Evolutionary conservation across 37 sponge, comb jelly and placozoan species (phyloP).

Genomic region (Lycopodina hypogea): DNA sequence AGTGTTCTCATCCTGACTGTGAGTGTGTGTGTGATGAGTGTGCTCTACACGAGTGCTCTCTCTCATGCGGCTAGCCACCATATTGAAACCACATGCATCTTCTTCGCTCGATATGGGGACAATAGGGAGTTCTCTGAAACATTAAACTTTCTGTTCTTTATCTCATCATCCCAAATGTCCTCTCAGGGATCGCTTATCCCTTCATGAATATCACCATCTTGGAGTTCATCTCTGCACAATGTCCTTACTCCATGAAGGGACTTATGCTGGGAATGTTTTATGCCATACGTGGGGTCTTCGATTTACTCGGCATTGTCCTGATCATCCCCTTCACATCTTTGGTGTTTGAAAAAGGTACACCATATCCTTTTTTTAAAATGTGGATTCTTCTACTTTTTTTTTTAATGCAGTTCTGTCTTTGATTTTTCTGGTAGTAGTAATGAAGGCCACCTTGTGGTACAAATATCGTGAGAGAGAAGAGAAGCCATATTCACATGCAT

Average conservation of each 20-base stretch:
- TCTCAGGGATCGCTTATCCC: neutral
- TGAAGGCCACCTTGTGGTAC: neutral
- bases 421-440: neutral
- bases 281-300: neutral
- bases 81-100: neutral
- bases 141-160: neutral
- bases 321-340: neutral
- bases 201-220: neutral
- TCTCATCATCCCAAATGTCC: neutral
- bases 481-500: neutral
- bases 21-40: neutral
- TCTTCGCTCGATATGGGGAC: neutral
- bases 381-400: neutral
- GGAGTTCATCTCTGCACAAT: slow-evolving; percentile 7
- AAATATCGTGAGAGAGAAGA: neutral
- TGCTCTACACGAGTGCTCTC: neutral
- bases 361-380: neutral
- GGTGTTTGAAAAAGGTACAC: neutral
- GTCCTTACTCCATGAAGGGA: slow-evolving; percentile 12
- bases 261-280: neutral
- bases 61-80: neutral
- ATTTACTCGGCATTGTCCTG: neutral
- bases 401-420: neutral
- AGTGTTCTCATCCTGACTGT: neutral
- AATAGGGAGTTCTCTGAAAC: neutral